phyloP scores from a whole-genome alignment of 2,113 vertebrate genomes.

The Ceyx melanurus region DNA sequence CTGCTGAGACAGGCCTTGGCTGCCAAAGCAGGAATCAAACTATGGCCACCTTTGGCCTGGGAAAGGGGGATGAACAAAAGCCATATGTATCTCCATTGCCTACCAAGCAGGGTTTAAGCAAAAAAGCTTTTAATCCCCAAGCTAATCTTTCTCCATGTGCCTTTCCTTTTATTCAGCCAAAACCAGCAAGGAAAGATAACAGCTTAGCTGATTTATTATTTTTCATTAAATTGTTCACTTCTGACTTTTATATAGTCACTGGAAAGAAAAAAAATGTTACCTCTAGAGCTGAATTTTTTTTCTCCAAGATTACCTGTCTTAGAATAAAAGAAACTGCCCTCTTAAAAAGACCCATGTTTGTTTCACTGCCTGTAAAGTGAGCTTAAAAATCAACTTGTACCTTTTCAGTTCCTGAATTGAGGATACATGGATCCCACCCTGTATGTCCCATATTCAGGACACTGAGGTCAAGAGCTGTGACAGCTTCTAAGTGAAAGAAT shows the following conservation, averaged over 20 bases:
- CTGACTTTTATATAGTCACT: background rate
- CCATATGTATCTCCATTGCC: accelerated
- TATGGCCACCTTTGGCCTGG: accelerated
- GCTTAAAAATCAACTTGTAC: background rate
- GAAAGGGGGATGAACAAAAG: background rate
- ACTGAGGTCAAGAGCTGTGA: background rate
- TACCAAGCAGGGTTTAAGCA: background rate
- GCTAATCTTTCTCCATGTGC: background rate
- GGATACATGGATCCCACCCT: background rate
- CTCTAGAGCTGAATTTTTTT: background rate
- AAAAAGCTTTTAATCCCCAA: background rate
- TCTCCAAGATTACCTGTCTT: background rate
- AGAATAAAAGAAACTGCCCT: background rate
- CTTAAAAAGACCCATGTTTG: background rate
- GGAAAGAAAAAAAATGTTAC: background rate
- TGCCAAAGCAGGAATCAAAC: background rate
- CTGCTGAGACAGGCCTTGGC: background rate
- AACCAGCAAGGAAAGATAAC: background rate
- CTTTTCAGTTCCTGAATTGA: background rate
- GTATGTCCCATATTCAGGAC: background rate
- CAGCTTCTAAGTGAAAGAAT: background rate
- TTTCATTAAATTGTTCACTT: background rate
- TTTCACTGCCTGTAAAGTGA: background rate
- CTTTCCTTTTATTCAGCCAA: background rate
- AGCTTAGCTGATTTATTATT: background rate